A percentile compares a stretch with the other conserved stretches of the same genome.
Conservation (phyloP, 2,113 vertebrate genomes). For the Phaethon lepturus region DNA sequence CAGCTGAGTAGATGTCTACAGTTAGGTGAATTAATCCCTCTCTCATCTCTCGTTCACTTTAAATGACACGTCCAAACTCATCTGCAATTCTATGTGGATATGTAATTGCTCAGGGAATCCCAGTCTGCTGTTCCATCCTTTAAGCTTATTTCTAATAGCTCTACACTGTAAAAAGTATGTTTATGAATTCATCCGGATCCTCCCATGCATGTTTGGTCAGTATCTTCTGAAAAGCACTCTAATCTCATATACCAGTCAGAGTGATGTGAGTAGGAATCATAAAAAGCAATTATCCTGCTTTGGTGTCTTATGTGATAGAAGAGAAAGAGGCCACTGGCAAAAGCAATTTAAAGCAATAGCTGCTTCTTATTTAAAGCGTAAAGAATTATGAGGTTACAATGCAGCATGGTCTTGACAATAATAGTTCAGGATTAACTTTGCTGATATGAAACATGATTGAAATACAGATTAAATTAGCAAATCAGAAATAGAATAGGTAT, state of each 20-base stretch:
- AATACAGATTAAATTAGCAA: conserved; percentile 15
- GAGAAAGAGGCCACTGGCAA: background rate
- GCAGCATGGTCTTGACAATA: background rate
- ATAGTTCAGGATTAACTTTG: background rate
- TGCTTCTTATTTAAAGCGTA: background rate
- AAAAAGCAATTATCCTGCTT: background rate
- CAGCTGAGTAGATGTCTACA: background rate
- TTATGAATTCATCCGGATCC: background rate
- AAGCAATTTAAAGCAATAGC: background rate
- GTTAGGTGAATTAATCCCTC: background rate
- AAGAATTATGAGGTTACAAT: background rate
- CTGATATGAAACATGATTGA: background rate
- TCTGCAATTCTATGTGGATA: background rate
- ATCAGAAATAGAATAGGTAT: background rate
- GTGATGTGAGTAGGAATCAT: background rate
- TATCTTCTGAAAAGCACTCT: background rate
- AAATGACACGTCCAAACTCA: background rate
- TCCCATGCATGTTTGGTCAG: background rate
- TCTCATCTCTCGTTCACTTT: background rate
- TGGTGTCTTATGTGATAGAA: background rate
- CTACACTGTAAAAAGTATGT: background rate
- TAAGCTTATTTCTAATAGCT: background rate
- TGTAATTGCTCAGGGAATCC: background rate
- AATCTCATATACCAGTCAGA: background rate
- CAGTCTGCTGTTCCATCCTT: background rate